These are phyloP conservation scores for Agonopterix arenella DNA, from an alignment of 2,888 invertebrate species.

Conservation along the genomic window DNA sequence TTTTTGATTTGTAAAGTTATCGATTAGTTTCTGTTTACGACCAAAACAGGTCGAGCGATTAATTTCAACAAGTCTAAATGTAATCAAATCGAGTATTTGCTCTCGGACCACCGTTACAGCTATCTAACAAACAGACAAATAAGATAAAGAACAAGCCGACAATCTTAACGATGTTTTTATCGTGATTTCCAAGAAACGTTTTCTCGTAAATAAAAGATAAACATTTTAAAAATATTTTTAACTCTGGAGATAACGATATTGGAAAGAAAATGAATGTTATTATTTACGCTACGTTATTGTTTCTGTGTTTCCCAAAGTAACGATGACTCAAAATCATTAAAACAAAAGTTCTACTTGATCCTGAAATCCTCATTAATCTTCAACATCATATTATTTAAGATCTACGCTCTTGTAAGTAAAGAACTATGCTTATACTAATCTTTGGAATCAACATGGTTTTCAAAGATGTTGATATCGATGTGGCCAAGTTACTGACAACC, in stretches of 20 bases:
- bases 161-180: conserved; percentile 64
- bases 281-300: neutral
- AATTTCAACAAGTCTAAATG: conserved; percentile 24
- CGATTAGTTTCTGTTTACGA: no score
- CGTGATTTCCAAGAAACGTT: conserved; percentile 44
- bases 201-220: conserved; percentile 12
- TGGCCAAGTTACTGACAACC: no score
- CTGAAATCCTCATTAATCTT: no score
- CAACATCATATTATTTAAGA: no score
- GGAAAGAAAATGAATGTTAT: neutral
- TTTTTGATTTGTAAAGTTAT: no score
- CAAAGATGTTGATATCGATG: no score
- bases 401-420: no score
- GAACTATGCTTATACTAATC: no score
- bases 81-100: conserved; percentile 58
- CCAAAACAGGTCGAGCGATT: conserved; percentile 4
- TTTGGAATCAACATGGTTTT: no score
- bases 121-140: conserved; percentile 42
- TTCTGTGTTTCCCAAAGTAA: no score
- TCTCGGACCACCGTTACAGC: conserved; percentile 32
- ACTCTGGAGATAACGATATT: neutral
- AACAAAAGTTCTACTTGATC: no score
- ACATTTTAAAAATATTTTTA: conserved; percentile 2
- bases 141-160: conserved; percentile 49
- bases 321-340: no score